Evolutionary conservation across 1,140 invertebrate genomes (phyloP).

Genomic region (Atta texana): DNA sequence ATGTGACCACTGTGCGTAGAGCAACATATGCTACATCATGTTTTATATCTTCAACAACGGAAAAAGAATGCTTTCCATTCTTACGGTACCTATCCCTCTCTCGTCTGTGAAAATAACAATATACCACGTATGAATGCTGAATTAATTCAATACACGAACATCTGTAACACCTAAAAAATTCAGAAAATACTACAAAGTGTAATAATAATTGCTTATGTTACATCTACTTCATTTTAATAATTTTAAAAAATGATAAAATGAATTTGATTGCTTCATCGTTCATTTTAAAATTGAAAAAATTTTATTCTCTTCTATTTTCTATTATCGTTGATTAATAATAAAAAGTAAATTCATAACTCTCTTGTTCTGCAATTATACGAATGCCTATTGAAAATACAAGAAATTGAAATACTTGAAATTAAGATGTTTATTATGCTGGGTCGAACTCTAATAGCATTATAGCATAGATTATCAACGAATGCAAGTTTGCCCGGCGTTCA

Average conservation of each 20-base stretch:
- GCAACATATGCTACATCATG: conserved; percentile 47
- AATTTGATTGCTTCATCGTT: background rate
- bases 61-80: conserved; percentile 38
- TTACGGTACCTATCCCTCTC: conserved; percentile 64
- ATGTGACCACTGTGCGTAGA: conserved; percentile 51
- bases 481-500: conserved; percentile 19
- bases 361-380: background rate
- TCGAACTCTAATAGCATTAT: background rate
- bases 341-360: background rate
- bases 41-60: conserved; percentile 49
- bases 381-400: background rate
- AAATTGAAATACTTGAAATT: conserved; percentile 8
- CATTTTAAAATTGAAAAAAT: background rate
- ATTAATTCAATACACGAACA: conserved; percentile 32
- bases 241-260: background rate
- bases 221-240: background rate
- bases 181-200: background rate
- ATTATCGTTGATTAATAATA: background rate
- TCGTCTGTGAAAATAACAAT: conserved; percentile 17
- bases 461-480: conserved; percentile 32
- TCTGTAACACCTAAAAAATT: background rate
- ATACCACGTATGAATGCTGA: conserved; percentile 17
- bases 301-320: background rate
- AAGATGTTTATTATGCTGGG: background rate
- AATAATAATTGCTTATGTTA: conserved; percentile 4